These are phyloP conservation scores for Drosophila histrio DNA, from an alignment of 2,888 invertebrate genomes.

Conservation along the genomic window DNA sequence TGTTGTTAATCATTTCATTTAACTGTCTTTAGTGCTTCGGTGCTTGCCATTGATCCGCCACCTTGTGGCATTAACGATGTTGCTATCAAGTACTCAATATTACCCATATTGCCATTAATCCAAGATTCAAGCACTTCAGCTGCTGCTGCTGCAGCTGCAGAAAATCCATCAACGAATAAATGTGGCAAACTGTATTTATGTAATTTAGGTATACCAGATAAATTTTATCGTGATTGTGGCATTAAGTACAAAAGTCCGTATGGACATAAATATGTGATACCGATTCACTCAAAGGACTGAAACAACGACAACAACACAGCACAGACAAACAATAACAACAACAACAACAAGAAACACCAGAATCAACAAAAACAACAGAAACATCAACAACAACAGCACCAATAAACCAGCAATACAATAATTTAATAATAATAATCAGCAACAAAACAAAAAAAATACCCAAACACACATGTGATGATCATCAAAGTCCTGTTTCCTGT, in stretches of 20 bases:
- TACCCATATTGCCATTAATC: conserved; percentile 89
- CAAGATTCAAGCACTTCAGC: conserved; percentile 40
- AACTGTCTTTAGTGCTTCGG: conserved; percentile 86
- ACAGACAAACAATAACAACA: conserved; percentile 41
- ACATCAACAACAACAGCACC: conserved; percentile 54
- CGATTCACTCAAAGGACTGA: conserved; percentile 86
- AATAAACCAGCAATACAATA: conserved; percentile 30
- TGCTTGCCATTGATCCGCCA: conserved; percentile 91
- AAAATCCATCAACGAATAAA: conserved; percentile 81
- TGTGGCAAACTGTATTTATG: conserved; percentile 92
- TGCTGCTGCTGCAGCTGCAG: conserved; percentile 25
- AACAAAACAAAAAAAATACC: conserved; percentile 31
- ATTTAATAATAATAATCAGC: conserved; percentile 42
- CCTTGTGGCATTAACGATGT: conserved; percentile 87
- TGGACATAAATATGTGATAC: conserved; percentile 92
- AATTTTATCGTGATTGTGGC: conserved; percentile 90
- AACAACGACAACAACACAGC: conserved; percentile 70
- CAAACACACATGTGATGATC: conserved; percentile 76
- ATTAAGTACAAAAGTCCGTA: conserved; percentile 94
- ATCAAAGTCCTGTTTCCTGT: conserved; percentile 78
- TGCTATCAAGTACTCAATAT: conserved; percentile 88
- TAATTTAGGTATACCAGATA: conserved; percentile 92
- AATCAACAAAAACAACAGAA: conserved; percentile 38
- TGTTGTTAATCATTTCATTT: neutral
- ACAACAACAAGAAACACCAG: conserved; percentile 28